Base-by-base conservation (phyloP, 2,888 invertebrate species). In the Aleiodes leptofemur region DNA sequence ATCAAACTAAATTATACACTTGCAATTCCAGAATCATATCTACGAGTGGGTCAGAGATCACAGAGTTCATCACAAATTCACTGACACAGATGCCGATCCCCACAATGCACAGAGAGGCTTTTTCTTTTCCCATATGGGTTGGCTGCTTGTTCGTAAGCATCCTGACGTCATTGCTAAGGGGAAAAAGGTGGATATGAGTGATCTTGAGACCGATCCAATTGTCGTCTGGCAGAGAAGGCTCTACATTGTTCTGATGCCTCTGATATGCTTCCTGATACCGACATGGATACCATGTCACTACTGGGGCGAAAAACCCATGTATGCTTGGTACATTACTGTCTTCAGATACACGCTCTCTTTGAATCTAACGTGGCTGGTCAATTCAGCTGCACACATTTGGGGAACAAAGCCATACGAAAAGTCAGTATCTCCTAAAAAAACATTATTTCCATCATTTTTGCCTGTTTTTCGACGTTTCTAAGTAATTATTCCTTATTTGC, bases 61-160 rank as follows among this genome's bases (percentile, higher is more conserved):
- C 88, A 91, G 95, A 80, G 96, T 96, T 4, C 97, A 97, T 89
- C 97, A 97, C 89, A 97, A 97, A 90, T 97, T 95, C 90, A 95
- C 95, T 29, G 96, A 96, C 84, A 96, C 96, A 0, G 93, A 97
- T 85, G 97, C 97, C 0, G 97, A 97, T 90, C 97, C 97, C 0
- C 97, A 97, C 88, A 97, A 97, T 86, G 94, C 96, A 0, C 92
- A 91, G 50, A 91, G 97, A 77, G 98, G 98, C 0, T 97, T 98
- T 91, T 98, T 98, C 91, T 98, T 98, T 90, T 94, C 97, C 0
- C 98, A 98, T 89, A 95, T 98, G 87, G 98, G 98, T 23, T 98
- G 98, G 98, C 90, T 98, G 80, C 91, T 97, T 91, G 90, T 95
- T 69, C 93, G 94, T 78, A 98, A 98, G 88, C 98, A 98, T 88